Evolutionary conservation across 2,797 vertebrate genomes (phyloP).

Genomic region (Dermochelys coriacea): DNA sequence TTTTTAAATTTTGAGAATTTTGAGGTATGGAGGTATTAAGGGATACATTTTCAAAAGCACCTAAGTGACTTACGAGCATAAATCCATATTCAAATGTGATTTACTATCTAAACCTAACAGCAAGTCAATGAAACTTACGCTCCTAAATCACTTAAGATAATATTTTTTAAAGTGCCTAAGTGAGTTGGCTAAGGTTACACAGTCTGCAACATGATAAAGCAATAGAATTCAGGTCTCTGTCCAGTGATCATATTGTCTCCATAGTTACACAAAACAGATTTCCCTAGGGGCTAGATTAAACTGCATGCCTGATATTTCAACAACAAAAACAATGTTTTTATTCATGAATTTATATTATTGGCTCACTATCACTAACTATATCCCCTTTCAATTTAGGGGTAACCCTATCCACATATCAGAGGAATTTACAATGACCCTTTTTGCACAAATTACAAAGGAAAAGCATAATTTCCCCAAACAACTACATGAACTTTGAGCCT

Average conservation of each 20-base stretch:
- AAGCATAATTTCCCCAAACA: neutral
- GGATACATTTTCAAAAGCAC: neutral
- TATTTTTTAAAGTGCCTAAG: neutral
- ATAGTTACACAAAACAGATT: neutral
- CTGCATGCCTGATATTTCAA: neutral
- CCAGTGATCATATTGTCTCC: neutral
- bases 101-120: neutral
- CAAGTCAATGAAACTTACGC: neutral
- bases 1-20: neutral
- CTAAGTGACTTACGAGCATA: neutral
- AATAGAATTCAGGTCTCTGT: neutral
- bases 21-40: neutral
- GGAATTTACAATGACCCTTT: neutral
- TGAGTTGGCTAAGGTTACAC: neutral
- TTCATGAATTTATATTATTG: neutral
- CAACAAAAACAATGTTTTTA: neutral
- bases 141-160: neutral
- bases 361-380: neutral
- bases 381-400: neutral
- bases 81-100: neutral
- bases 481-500: neutral
- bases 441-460: neutral
- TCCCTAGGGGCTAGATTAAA: neutral
- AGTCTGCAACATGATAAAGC: slow-evolving; percentile 19
- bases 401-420: neutral